phyloP scores from a whole-genome alignment of 2,797 vertebrate genomes.

The Pagetopsis macropterus region DNA sequence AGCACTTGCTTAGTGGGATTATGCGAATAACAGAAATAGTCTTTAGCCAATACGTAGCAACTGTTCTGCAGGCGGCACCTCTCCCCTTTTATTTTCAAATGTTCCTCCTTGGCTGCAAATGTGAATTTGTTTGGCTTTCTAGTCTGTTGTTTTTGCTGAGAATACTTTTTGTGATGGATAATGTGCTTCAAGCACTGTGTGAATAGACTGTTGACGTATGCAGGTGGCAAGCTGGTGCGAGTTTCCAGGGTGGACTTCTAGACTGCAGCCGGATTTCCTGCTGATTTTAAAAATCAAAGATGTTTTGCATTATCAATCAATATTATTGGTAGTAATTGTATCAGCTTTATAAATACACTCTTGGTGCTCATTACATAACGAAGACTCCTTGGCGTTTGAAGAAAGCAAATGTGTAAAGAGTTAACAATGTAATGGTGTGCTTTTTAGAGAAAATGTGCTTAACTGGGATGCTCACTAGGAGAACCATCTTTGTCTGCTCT shows the following conservation, averaged over 20 bases:
- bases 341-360: neutral
- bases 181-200: neutral
- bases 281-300: neutral
- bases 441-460: conserved; percentile 18
- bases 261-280: neutral
- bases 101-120: neutral
- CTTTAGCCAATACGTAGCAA: no score
- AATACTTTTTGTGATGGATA: neutral
- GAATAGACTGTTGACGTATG: neutral
- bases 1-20: no score
- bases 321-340: no score
- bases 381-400: conserved; percentile 15
- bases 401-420: conserved; percentile 1
- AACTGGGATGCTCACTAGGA: conserved; percentile 12
- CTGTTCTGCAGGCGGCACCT: neutral
- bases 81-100: neutral
- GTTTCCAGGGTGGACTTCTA: neutral
- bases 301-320: no score
- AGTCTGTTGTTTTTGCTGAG: neutral
- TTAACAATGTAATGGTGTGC: conserved; percentile 5
- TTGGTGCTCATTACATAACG: conserved; percentile 3
- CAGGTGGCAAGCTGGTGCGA: neutral
- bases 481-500: conserved; percentile 15
- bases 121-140: neutral
- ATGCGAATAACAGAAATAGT: no score